Percentiles rank a stretch among this genome's conserved stretches.
Evolutionary conservation across 2,888 invertebrate genomes (phyloP).

Genomic region (Perdita meconis): DNA sequence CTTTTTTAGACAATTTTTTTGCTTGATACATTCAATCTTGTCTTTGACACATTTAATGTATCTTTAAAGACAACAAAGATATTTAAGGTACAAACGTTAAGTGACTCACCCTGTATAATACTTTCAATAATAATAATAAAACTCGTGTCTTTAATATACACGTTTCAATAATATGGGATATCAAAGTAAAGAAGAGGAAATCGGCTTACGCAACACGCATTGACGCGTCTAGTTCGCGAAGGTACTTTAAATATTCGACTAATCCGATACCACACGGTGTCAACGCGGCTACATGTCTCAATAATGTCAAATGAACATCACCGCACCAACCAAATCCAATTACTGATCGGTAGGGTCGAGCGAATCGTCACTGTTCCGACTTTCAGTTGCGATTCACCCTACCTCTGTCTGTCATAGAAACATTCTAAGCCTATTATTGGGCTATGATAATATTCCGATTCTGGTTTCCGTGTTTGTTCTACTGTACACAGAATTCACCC

Average conservation of each 20-base stretch:
- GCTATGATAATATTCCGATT: slow-evolving; percentile 80
- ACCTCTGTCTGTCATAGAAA: slow-evolving; percentile 50
- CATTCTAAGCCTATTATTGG: slow-evolving; percentile 80
- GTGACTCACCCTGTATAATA: no score
- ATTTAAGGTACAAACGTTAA: no score
- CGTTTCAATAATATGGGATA: not conserved
- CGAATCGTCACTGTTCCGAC: slow-evolving; percentile 67
- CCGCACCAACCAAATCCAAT: slow-evolving; percentile 80
- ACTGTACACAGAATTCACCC: slow-evolving; percentile 29
- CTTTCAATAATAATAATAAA: no score
- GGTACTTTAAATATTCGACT: slow-evolving; percentile 74
- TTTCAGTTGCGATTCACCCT: slow-evolving; percentile 61
- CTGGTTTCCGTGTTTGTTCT: slow-evolving; percentile 71
- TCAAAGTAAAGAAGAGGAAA: not conserved
- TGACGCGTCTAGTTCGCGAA: slow-evolving; percentile 41
- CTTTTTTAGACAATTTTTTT: no score
- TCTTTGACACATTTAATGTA: no score
- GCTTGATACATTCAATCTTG: no score
- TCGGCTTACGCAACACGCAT: not conserved
- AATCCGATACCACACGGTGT: slow-evolving; percentile 75
- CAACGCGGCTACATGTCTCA: slow-evolving; percentile 77
- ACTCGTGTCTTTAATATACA: no score
- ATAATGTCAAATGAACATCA: slow-evolving; percentile 83
- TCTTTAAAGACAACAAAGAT: no score
- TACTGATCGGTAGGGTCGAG: slow-evolving; percentile 70